These are phyloP conservation scores for Neotoma lepida DNA, from an alignment of 2,113 vertebrate species.

Conservation along the genomic window DNA sequence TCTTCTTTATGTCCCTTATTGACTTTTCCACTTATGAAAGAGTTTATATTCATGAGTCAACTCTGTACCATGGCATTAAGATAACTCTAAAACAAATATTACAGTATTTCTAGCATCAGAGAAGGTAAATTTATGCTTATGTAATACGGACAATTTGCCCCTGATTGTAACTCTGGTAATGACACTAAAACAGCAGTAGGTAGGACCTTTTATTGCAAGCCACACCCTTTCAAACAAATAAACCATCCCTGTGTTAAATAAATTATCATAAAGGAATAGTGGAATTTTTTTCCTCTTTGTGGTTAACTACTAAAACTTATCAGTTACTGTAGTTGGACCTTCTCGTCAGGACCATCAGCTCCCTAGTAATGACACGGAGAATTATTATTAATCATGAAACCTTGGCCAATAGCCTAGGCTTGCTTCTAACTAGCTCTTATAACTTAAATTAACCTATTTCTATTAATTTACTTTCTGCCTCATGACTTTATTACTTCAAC, in stretches of 20 bases:
- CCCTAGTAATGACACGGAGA: background rate
- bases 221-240: slow-evolving; percentile 29
- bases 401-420: background rate
- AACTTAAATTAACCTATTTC: background rate
- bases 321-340: background rate
- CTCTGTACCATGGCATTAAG: slow-evolving; percentile 45
- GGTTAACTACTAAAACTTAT: slow-evolving; percentile 52
- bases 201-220: slow-evolving; percentile 47
- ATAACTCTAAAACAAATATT: slow-evolving; percentile 55
- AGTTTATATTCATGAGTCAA: slow-evolving; percentile 59
- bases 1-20: slow-evolving; percentile 36
- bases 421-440: background rate
- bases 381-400: background rate
- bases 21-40: slow-evolving; percentile 61
- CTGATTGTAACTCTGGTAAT: slow-evolving; percentile 60
- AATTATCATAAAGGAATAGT: slow-evolving; percentile 64
- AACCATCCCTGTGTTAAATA: slow-evolving; percentile 28
- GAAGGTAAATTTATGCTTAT: slow-evolving; percentile 53
- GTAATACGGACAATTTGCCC: slow-evolving; percentile 66
- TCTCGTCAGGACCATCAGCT: background rate
- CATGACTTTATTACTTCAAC: background rate
- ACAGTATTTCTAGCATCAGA: slow-evolving; percentile 57
- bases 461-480: background rate
- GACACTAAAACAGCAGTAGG: slow-evolving; percentile 41
- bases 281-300: slow-evolving; percentile 43